A percentile compares a stretch with the other conserved stretches of the same genome.
phyloP scores from a whole-genome alignment of 2,113 vertebrate genomes.

The Heteronetta atricapilla region DNA sequence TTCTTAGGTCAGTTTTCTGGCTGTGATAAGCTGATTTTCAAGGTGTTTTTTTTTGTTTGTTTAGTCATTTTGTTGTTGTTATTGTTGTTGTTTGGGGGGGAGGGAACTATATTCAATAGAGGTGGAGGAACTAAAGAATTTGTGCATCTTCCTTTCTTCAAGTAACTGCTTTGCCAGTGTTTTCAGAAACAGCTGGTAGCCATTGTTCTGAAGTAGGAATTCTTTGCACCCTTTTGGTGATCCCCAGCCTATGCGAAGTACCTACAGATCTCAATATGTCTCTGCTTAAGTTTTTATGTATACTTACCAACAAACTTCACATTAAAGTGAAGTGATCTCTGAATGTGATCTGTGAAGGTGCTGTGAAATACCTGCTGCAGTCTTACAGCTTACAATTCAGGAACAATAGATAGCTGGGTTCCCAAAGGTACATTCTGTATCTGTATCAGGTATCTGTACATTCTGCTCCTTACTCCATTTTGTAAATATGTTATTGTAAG shows the following conservation, averaged over 20 bases:
- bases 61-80: background rate
- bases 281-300: background rate
- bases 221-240: background rate
- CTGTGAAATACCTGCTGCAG: background rate
- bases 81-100: background rate
- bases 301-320: background rate
- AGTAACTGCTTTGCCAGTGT: background rate
- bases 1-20: background rate
- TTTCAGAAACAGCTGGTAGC: background rate
- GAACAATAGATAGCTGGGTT: background rate
- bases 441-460: too few relatives aligned
- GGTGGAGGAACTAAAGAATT: background rate
- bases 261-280: background rate
- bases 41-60: background rate
- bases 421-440: background rate
- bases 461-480: background rate
- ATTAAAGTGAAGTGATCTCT: background rate
- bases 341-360: background rate
- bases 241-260: background rate
- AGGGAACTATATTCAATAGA: background rate
- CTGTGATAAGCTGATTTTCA: background rate
- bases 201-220: background rate
- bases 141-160: background rate
- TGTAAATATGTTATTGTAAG: background rate
- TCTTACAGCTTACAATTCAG: background rate